These are phyloP conservation scores for Galerucella nymphaeae DNA, from an alignment of 2,888 invertebrate species.

Conservation along the genomic window DNA sequence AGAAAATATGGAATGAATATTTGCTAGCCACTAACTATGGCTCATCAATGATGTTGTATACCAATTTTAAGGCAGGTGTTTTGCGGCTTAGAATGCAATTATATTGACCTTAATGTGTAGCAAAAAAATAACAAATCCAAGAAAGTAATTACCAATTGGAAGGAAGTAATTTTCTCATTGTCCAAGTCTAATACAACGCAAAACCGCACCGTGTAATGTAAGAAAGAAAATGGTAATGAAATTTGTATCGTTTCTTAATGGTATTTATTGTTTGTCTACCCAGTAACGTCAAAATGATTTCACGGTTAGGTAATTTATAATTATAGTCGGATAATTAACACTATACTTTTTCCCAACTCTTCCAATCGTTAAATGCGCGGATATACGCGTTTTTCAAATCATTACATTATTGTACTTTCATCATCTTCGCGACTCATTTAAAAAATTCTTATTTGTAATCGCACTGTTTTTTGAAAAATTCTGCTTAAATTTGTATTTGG, in stretches of 20 bases:
- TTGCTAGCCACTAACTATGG: not conserved
- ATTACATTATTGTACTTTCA: not conserved
- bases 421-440: not conserved
- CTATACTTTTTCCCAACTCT: constrained; percentile 4
- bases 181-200: not conserved
- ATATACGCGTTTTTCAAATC: constrained; percentile 2
- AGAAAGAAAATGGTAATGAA: constrained; percentile 14
- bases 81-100: not conserved
- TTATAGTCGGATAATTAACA: constrained; percentile 7
- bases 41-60: not conserved
- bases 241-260: constrained; percentile 22
- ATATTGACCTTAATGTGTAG: constrained; percentile 10
- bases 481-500: constrained; percentile 2
- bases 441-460: not conserved
- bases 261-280: constrained; percentile 7
- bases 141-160: constrained; percentile 19
- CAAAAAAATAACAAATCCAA: constrained; percentile 16
- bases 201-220: constrained; percentile 20
- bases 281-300: constrained; percentile 9
- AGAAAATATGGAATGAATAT: not conserved
- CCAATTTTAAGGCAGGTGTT: not conserved
- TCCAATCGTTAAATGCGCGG: constrained; percentile 4
- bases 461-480: not conserved
- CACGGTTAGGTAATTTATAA: constrained; percentile 15
- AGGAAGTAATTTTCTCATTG: constrained; percentile 28